phyloP scores from a whole-genome alignment of 1,140 invertebrate genomes.

The Bombus confusus region DNA sequence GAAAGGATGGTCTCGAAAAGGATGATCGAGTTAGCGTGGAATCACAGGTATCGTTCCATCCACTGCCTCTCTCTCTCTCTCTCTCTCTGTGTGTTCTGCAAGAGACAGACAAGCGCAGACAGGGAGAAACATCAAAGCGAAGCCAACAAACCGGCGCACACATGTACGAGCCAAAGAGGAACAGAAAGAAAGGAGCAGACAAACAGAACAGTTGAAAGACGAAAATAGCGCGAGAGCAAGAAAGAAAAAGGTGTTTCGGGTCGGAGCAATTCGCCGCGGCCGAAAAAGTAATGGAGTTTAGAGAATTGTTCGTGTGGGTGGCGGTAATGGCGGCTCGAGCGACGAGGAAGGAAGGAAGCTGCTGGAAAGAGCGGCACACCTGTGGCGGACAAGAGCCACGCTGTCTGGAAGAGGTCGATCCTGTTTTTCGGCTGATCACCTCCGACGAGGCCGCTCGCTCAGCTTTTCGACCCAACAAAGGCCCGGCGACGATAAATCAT shows the following conservation, averaged over 20 bases:
- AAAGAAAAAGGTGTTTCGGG: not conserved
- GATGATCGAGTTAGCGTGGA: slow-evolving; percentile 19
- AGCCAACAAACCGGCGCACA: not conserved
- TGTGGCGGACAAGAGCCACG: slow-evolving; percentile 45
- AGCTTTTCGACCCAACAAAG: slow-evolving; percentile 43
- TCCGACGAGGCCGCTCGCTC: slow-evolving; percentile 18
- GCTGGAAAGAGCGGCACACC: slow-evolving; percentile 34
- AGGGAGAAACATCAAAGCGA: not conserved
- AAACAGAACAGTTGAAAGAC: not conserved
- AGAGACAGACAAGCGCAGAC: not conserved
- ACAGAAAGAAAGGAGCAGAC: not conserved
- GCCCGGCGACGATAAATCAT: slow-evolving; percentile 45
- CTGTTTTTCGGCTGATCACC: slow-evolving; percentile 40
- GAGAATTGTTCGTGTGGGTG: slow-evolving; percentile 48
- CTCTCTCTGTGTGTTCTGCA: not conserved
- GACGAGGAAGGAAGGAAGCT: slow-evolving; percentile 47
- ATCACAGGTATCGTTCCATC: slow-evolving; percentile 16
- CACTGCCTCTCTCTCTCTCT: too few relatives aligned
- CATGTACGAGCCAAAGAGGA: not conserved
- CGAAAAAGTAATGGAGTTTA: slow-evolving; percentile 57
- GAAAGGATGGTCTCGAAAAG: not conserved
- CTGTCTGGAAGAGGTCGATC: slow-evolving; percentile 44
- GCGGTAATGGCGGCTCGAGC: slow-evolving; percentile 41
- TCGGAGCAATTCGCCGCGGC: slow-evolving; percentile 28
- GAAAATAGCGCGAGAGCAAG: not conserved